A percentile compares a stretch with the other conserved stretches of the same genome.
Conservation (phyloP, 2,113 vertebrate genomes). For the Hydrochoerus hydrochaeris region DNA sequence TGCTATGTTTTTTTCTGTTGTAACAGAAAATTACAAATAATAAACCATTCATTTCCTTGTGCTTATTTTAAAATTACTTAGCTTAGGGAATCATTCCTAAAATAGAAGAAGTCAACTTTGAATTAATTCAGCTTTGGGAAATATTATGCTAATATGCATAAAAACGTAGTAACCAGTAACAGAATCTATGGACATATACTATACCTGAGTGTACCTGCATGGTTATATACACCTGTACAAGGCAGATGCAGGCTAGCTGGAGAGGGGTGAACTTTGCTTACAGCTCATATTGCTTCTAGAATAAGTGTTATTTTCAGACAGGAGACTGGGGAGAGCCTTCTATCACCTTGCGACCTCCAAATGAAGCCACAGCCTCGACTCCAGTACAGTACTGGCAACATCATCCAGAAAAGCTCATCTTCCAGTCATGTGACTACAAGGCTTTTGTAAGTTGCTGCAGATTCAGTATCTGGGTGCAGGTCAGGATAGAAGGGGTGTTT, state of each 20-base stretch:
- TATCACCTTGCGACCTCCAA: conserved; percentile 97
- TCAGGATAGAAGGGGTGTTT: background rate
- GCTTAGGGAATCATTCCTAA: conserved; percentile 73
- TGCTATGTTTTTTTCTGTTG: background rate
- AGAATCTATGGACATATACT: conserved; percentile 32
- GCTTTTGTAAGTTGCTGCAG: conserved; percentile 94
- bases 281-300: conserved; percentile 79
- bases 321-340: conserved; percentile 99
- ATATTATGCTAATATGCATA: background rate
- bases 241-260: background rate
- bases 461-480: conserved; percentile 12
- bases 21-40: conserved; percentile 3
- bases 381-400: conserved; percentile 99
- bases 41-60: background rate
- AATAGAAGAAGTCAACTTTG: conserved; percentile 77
- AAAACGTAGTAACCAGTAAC: conserved; percentile 58
- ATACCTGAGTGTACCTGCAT: background rate
- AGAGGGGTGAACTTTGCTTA: conserved; percentile 45
- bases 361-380: conserved; percentile 98
- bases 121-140: conserved; percentile 47
- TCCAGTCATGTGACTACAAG: conserved; percentile 99
- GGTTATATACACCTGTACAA: background rate
- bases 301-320: conserved; percentile 92
- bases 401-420: conserved; percentile 99
- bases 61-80: conserved; percentile 60